Base-by-base conservation (phyloP, 2,113 vertebrate species). In the Lophotis ruficrista region DNA sequence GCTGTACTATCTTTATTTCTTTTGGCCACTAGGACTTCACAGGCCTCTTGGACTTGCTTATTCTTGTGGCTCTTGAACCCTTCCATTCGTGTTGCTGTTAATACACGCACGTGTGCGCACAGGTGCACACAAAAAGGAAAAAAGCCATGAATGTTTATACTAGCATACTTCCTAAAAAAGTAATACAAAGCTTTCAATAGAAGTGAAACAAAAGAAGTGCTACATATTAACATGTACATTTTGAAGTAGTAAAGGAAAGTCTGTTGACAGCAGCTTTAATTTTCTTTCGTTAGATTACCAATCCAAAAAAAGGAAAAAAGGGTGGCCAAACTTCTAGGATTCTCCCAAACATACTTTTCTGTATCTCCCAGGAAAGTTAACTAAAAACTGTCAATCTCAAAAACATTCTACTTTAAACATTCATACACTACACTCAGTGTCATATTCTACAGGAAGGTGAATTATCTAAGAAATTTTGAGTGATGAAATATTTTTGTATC, bases 71-170 rank as follows among this genome's bases (percentile, higher is more conserved):
- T 86, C 38, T 33, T 57, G 25, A 79, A 86, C 8, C 3, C 33
- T 79, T 61, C 14, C 8, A 33, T 27, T 77, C 12, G 53, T 62
- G 10, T 14, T 72, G 43, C 35, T 54, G 38, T 25, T 88, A 62
- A 72, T 21, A 56, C 12, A 41, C 7, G 17, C 35, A 62, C 8
- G 2, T 12, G n/a, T 2, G 12, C 4, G 1, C 6, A 27, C 14
- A 23, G 14, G 16, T 43, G 41, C 41, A 43, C 41, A 43, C 41
- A 43, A 43, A 43, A 43, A 43, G 14, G 41, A 43, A 21, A 50
- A 51, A 37, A 35, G 28, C 6, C 2, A 81, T 33, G 28, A 6
- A 37, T 41, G 12, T 37, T 85, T 45, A 45, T 38, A 27, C 14
- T 23, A 35, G 20, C 3, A 13, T 38, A n/a, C 12, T 60, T 73